phyloP scores from a whole-genome alignment of 2,888 invertebrate genomes.

The Cosmorhoe ocellata region DNA sequence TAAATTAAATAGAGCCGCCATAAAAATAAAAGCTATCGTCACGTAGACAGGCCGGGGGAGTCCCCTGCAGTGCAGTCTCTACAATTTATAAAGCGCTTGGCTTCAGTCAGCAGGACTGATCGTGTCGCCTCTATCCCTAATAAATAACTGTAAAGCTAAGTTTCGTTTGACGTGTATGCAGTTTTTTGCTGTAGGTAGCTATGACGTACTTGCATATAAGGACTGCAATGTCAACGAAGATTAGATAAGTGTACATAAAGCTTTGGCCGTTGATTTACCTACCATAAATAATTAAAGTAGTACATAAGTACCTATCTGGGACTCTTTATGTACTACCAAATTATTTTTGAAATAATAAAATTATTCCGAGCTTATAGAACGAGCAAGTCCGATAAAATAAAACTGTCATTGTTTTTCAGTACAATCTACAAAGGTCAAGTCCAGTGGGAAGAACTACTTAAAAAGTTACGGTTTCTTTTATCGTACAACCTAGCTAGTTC shows the following conservation, averaged over 20 bases:
- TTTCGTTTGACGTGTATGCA: slow-evolving; percentile 42
- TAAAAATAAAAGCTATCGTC: neutral
- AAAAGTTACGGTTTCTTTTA: slow-evolving; percentile 20
- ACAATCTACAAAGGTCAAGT: slow-evolving; percentile 14
- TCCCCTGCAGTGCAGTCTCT: slow-evolving; percentile 58
- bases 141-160: slow-evolving; percentile 66
- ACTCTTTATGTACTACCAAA: too few species aligned
- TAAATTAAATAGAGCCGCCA: too few species aligned
- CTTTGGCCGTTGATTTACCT: too few species aligned
- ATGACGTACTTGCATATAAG: too few species aligned
- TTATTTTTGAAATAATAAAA: too few species aligned
- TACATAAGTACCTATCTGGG: too few species aligned
- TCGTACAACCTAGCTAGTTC: slow-evolving; percentile 7
- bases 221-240: too few species aligned
- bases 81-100: slow-evolving; percentile 62
- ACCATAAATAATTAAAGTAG: too few species aligned
- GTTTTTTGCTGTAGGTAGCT: slow-evolving; percentile 39
- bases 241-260: too few species aligned
- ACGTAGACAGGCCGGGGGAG: slow-evolving; percentile 24
- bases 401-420: slow-evolving; percentile 5
- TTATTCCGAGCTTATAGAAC: too few species aligned
- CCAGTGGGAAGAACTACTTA: slow-evolving; percentile 16
- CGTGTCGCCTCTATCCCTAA: slow-evolving; percentile 64
- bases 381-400: too few species aligned
- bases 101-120: slow-evolving; percentile 52